Conservation (phyloP, 2,113 vertebrate species). For the Rhegmatorhina hoffmannsi region DNA sequence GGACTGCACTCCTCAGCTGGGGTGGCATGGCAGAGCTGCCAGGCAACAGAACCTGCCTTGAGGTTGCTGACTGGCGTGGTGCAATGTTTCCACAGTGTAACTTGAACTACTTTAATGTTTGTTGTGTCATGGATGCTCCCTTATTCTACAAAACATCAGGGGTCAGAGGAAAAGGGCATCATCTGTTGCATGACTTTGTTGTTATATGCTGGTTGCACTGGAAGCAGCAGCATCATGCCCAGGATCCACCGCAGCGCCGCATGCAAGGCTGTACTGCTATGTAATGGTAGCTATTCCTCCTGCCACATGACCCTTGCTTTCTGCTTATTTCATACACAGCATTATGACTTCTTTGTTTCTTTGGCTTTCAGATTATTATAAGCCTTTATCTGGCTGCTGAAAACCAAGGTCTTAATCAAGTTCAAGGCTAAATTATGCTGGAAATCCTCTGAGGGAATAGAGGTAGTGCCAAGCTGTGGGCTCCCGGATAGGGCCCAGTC, state of each 20-base stretch:
- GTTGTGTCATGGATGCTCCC: not conserved
- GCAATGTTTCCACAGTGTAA: not conserved
- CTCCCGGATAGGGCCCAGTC: not conserved
- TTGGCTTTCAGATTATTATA: not conserved
- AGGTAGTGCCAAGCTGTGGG: not conserved
- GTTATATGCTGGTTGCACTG: not conserved
- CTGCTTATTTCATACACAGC: not conserved
- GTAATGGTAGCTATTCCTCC: not conserved
- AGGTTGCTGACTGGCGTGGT: not conserved
- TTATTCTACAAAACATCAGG: not conserved
- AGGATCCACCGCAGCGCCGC: rapidly evolving
- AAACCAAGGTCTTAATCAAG: slow-evolving; percentile 27
- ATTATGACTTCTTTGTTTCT: not conserved
- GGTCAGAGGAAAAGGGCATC: not conserved
- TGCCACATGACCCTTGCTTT: not conserved
- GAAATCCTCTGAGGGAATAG: not conserved
- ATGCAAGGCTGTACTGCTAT: rapidly evolving
- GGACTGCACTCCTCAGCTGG: no score
- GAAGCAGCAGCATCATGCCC: not conserved
- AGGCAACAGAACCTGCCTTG: rapidly evolving
- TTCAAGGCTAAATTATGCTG: slow-evolving; percentile 6
- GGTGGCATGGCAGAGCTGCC: not conserved
- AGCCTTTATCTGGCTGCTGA: not conserved
- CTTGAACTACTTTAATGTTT: not conserved
- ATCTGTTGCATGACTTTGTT: not conserved